These are phyloP conservation scores for Sigmodon hispidus DNA, from an alignment of 2,113 vertebrate species.

Conservation along the genomic window DNA sequence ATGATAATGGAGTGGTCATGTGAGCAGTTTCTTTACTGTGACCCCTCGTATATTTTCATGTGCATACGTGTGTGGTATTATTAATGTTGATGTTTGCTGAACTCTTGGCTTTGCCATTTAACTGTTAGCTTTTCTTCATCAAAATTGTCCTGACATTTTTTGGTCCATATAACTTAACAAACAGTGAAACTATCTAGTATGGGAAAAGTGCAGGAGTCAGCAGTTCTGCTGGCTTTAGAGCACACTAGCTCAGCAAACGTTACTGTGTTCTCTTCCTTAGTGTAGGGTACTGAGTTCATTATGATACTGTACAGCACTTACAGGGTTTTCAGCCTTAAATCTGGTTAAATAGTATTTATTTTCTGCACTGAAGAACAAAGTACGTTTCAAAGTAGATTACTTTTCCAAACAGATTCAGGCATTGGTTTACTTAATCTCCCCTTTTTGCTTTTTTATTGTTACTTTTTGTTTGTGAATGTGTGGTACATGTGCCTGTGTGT, in stretches of 20 bases:
- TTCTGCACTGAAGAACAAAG: conserved; percentile 49
- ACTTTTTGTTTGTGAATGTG: not conserved
- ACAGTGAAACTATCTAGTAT: not conserved
- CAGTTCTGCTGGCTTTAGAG: not conserved
- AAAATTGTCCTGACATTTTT: conserved; percentile 7
- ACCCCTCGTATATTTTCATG: not conserved
- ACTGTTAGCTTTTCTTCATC: not conserved
- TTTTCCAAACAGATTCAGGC: conserved; percentile 55
- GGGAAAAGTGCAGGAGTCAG: not conserved
- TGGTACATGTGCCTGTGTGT: not conserved
- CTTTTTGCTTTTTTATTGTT: not conserved
- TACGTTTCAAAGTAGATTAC: not conserved
- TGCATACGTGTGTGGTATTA: not conserved
- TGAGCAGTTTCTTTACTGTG: not conserved
- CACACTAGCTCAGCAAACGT: not conserved
- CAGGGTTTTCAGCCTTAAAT: conserved; percentile 2
- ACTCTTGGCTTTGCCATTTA: conserved; percentile 37
- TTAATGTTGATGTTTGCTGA: not conserved
- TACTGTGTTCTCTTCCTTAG: not conserved
- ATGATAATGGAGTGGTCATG: not conserved
- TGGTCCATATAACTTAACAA: not conserved
- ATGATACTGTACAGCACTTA: not conserved
- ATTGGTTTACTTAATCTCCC: not conserved
- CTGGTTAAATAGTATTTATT: conserved; percentile 56
- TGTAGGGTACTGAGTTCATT: not conserved